Evolutionary conservation across 2,797 vertebrate species (phyloP).

Genomic region (Halcyon chelicuti): DNA sequence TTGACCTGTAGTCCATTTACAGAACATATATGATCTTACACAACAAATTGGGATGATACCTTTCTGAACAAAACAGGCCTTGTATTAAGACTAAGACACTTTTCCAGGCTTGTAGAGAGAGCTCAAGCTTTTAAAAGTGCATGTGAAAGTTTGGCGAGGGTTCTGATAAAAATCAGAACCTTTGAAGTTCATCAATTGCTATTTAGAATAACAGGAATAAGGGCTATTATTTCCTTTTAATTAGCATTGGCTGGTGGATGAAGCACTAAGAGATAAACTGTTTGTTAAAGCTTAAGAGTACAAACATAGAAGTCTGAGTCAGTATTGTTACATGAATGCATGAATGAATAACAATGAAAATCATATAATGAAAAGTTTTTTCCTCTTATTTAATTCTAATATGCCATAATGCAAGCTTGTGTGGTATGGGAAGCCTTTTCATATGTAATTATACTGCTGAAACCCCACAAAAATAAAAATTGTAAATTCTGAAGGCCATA

Average conservation of each 20-base stretch:
- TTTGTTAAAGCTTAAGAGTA: constrained; percentile 67
- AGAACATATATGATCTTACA: background rate
- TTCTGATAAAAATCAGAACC: constrained; percentile 55
- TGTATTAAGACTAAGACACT: background rate
- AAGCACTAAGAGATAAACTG: constrained; percentile 64
- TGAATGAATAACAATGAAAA: constrained; percentile 78
- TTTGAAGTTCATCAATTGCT: constrained; percentile 56
- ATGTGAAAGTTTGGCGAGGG: background rate
- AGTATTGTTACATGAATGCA: constrained; percentile 73
- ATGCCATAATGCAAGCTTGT: constrained; percentile 65
- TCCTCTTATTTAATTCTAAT: constrained; percentile 75
- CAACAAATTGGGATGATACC: background rate
- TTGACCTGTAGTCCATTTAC: background rate
- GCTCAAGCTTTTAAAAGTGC: background rate
- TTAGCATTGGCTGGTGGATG: constrained; percentile 57
- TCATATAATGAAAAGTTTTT: constrained; percentile 74
- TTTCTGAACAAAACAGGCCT: background rate
- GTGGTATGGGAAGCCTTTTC: constrained; percentile 74
- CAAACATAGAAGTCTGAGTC: constrained; percentile 42
- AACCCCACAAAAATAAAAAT: constrained; percentile 60
- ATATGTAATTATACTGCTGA: constrained; percentile 76
- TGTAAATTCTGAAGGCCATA: constrained; percentile 72
- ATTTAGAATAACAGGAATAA: constrained; percentile 63
- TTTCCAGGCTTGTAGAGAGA: background rate
- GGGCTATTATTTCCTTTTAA: constrained; percentile 69